Evolutionary conservation across 1,140 invertebrate species (phyloP), one percentile per base, ranked within the genome.

Genomic region (Drosophila kurseongensis): DNA sequence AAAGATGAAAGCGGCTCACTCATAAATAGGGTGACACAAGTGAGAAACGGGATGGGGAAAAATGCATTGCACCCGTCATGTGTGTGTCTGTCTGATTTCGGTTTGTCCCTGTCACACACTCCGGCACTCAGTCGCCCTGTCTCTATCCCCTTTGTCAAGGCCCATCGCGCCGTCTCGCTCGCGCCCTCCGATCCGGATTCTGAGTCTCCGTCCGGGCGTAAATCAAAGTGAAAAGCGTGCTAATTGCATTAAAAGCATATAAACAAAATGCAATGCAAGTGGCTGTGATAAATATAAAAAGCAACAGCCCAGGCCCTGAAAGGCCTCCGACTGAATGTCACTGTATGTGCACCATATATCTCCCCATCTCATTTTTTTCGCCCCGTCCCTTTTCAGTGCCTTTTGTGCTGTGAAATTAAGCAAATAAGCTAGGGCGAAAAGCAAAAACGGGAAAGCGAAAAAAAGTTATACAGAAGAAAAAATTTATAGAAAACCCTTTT

Each of bases 241-340:
- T 88, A 88, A 88, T 88, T 88, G 84, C 84, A 88, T 88, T 88
- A 89, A 88, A 88, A 88, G 80, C 84, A 88, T 89, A 89, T 88
- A 86, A 86, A 88, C 83, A 88, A 88, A 88, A 88, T 88, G 83
- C 79, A 83, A 89, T 89, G 84, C 84, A 88, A 88, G 84, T 88
- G 84, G 71, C 83, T 88, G 83, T 76, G 76, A 86, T 83, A 88
- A 84, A 85, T 69, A 69, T 62, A 83, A 66, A 78, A 74, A 42
- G 59, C 73, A 50, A 60, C 59, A 83, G 23, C 78, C 58, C 27
- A 60, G 60, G 35, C 41, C 73, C 62, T 41, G 47, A 63, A 59
- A 68, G 16, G 18, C 38, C 42, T 52, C 42, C 27, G 29, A 56
- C 41, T 42, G 55, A 63, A 61, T 61, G 57, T 60, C 58, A 61